Conservation (phyloP, 2,113 vertebrate species). For the Tetrax tetrax region DNA sequence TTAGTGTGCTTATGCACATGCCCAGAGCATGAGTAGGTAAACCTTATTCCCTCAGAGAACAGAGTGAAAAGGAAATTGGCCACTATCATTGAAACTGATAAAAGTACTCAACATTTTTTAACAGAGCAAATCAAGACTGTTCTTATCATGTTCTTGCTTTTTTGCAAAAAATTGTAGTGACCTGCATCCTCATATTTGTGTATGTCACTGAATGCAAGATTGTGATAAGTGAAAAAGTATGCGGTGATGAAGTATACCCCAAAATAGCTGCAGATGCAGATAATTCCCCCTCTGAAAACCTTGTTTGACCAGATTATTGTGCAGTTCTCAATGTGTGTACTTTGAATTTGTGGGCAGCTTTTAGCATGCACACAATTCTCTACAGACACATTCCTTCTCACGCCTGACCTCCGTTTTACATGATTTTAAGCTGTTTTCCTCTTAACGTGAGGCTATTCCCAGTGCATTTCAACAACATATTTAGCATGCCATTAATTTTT, state of each 20-base stretch:
- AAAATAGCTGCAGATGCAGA: neutral
- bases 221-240: neutral
- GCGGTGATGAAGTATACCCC: neutral
- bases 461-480: constrained; percentile 41
- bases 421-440: constrained; percentile 52
- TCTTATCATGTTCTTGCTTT: neutral
- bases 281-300: neutral
- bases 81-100: neutral
- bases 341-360: constrained; percentile 17
- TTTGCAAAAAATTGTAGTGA: neutral
- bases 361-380: constrained; percentile 39
- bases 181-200: constrained; percentile 27
- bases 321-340: neutral
- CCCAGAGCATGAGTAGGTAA: neutral
- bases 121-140: neutral
- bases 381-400: constrained; percentile 25
- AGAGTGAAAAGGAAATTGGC: neutral
- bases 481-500: constrained; percentile 60
- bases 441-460: constrained; percentile 34
- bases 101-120: neutral
- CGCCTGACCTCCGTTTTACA: constrained; percentile 42
- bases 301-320: neutral
- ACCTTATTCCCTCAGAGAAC: neutral
- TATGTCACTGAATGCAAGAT: constrained; percentile 1
- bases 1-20: neutral